These are phyloP conservation scores for Platycheirus rosarum DNA, from an alignment of 2,888 invertebrate species.

Conservation along the genomic window DNA sequence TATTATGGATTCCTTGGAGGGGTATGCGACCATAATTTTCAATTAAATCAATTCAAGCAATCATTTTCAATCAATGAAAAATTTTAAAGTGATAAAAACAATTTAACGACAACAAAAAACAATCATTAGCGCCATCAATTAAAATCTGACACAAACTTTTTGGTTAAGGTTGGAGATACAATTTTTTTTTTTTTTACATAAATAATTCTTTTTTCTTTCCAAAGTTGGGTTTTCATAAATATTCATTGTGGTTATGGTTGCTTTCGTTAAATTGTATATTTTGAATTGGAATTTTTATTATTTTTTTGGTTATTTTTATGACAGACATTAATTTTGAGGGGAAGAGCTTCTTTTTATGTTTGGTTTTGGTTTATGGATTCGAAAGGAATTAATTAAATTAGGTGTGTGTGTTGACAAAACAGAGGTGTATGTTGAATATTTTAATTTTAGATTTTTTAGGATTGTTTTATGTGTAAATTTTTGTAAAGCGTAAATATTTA, in stretches of 20 bases:
- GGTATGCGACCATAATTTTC: constrained; percentile 24
- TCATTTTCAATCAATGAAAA: constrained; percentile 56
- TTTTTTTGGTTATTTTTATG: constrained; percentile 2
- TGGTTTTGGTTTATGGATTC: background rate
- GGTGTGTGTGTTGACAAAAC: constrained; percentile 16
- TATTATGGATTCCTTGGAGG: too few relatives aligned
- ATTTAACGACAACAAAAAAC: constrained; percentile 25
- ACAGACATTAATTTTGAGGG: constrained; percentile 3
- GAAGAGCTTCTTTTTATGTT: background rate
- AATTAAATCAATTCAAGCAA: constrained; percentile 41
- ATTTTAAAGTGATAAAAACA: constrained; percentile 58
- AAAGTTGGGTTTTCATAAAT: constrained; percentile 20
- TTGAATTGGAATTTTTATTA: constrained; percentile 12
- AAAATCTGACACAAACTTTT: constrained; percentile 39
- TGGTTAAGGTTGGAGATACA: background rate
- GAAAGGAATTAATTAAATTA: constrained; percentile 11
- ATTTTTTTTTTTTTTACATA: background rate
- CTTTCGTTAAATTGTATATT: background rate
- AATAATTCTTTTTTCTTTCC: background rate
- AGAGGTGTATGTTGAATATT: constrained; percentile 20
- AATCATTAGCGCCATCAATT: constrained; percentile 55
- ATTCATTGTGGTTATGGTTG: constrained; percentile 30
- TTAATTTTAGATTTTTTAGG: constrained; percentile 3
- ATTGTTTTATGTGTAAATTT: too few relatives aligned
- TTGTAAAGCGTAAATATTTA: too few relatives aligned